Conservation (phyloP, 1,140 invertebrate species). For the Zaprionus ornatus region DNA sequence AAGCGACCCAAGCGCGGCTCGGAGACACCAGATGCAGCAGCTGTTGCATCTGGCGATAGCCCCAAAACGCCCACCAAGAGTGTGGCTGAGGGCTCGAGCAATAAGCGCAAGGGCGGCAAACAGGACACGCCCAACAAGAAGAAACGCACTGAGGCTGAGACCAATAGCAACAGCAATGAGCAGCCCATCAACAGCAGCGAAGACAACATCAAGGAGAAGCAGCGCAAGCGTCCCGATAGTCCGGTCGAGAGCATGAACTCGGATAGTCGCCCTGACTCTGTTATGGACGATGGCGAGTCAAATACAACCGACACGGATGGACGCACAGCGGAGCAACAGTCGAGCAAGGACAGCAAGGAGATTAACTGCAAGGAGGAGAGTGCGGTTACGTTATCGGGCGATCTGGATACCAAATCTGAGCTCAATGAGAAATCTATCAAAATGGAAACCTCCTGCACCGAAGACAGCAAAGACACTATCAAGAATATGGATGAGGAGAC, state of each 20-base stretch:
- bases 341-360: constrained; percentile 85
- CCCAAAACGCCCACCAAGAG: constrained; percentile 86
- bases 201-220: constrained; percentile 87
- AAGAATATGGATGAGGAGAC: constrained; percentile 83
- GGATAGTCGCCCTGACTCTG: constrained; percentile 88
- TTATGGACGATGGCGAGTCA: constrained; percentile 90
- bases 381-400: constrained; percentile 44
- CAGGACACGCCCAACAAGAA: constrained; percentile 89
- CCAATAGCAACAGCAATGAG: constrained; percentile 84
- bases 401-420: constrained; percentile 66
- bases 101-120: constrained; percentile 88
- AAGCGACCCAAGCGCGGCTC: constrained; percentile 89
- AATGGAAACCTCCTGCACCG: constrained; percentile 50
- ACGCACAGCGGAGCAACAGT: constrained; percentile 76
- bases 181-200: constrained; percentile 86
- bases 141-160: constrained; percentile 85
- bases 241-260: constrained; percentile 92
- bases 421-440: constrained; percentile 66
- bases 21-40: constrained; percentile 87
- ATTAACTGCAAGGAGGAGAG: constrained; percentile 75
- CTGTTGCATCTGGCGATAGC: constrained; percentile 79
- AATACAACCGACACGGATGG: constrained; percentile 80
- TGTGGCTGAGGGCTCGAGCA: constrained; percentile 84
- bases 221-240: constrained; percentile 89
- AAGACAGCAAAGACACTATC: constrained; percentile 76